Conservation (phyloP, 2,113 vertebrate species). For the Tetrax tetrax region DNA sequence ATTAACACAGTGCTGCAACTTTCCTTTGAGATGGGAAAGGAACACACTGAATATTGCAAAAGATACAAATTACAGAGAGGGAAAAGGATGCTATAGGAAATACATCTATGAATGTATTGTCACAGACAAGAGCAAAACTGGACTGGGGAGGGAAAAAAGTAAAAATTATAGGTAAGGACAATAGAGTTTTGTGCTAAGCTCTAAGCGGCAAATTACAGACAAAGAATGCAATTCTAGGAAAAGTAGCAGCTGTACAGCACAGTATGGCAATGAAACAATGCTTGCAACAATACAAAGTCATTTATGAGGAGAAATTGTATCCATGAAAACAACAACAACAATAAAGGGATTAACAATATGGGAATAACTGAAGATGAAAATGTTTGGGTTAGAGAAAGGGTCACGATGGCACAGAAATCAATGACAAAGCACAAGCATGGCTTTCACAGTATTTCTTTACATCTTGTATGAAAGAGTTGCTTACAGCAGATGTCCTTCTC, state of each 20-base stretch:
- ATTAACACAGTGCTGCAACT: not conserved
- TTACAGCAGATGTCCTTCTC: not conserved
- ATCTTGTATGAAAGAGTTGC: not conserved
- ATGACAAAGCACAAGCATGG: not conserved
- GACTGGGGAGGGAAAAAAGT: not conserved
- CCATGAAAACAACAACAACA: not conserved
- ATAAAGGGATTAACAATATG: not conserved
- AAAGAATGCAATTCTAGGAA: not conserved
- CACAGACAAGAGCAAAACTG: not conserved
- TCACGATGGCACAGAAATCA: not conserved
- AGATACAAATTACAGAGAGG: not conserved
- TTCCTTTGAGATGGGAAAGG: not conserved
- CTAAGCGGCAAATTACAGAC: not conserved
- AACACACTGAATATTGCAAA: not conserved
- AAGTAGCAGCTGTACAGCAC: not conserved
- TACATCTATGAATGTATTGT: not conserved
- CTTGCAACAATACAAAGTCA: constrained; percentile 14
- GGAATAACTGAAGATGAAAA: constrained; percentile 37
- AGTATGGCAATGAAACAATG: not conserved
- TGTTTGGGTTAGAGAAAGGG: constrained; percentile 38
- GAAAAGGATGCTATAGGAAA: not conserved
- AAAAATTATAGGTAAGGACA: constrained; percentile 13
- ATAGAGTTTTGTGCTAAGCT: not conserved
- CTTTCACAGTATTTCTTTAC: not conserved
- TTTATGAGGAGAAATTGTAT: not conserved